phyloP scores from a whole-genome alignment of 2,113 vertebrate genomes.

The Anolis sagrei region DNA sequence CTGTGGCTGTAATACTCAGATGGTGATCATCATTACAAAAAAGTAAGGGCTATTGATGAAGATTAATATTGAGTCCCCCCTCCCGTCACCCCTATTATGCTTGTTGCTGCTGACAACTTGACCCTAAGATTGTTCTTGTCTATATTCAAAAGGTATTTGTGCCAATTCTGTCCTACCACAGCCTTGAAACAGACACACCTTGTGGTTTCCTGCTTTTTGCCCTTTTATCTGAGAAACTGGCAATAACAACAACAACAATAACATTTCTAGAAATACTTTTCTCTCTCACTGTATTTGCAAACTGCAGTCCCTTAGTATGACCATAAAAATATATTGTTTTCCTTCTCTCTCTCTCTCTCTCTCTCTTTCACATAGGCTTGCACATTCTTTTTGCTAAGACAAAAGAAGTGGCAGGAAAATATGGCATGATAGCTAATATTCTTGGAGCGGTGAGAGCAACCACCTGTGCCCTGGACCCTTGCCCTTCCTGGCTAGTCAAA shows the following conservation, averaged over 20 bases:
- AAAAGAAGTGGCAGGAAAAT: not conserved
- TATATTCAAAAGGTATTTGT: conserved; percentile 60
- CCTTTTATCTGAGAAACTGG: conserved; percentile 49
- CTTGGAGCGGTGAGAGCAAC: too few relatives aligned
- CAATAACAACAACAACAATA: not conserved
- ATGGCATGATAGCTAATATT: too few relatives aligned
- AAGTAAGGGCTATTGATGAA: not conserved
- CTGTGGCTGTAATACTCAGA: not conserved
- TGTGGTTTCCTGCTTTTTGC: conserved; percentile 63
- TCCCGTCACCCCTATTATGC: too few relatives aligned
- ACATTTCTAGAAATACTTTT: conserved; percentile 21
- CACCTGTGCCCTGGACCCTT: too few relatives aligned
- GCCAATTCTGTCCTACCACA: conserved; percentile 40
- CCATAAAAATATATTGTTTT: too few relatives aligned
- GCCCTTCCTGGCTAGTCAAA: too few relatives aligned
- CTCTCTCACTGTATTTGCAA: not conserved
- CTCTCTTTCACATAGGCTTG: not conserved
- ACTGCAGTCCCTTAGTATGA: too few relatives aligned
- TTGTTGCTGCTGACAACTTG: conserved; percentile 59
- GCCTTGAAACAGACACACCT: conserved; percentile 59
- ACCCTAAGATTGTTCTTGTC: conserved; percentile 57
- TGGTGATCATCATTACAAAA: not conserved
- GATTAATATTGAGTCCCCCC: not conserved
- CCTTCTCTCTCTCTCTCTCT: not conserved
- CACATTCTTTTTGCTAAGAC: too few relatives aligned